These are phyloP conservation scores for Hoplostethus atlanticus DNA, from an alignment of 2,797 vertebrate genomes.

Conservation along the genomic window DNA sequence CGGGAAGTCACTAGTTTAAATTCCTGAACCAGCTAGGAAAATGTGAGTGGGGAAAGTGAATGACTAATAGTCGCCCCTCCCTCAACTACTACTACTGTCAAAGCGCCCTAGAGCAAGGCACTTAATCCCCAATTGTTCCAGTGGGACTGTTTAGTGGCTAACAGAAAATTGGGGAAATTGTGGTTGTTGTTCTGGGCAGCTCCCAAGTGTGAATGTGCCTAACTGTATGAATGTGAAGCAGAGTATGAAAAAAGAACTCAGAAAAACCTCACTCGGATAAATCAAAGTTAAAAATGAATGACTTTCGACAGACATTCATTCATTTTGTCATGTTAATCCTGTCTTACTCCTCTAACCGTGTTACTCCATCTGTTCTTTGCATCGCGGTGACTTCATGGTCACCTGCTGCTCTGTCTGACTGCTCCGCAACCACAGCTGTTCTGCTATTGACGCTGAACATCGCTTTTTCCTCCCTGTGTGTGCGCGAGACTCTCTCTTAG, in stretches of 20 bases:
- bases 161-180: neutral
- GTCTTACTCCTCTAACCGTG: neutral
- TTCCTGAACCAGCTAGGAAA: neutral
- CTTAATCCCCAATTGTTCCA: conserved; percentile 28
- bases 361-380: conserved; percentile 43
- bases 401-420: conserved; percentile 60
- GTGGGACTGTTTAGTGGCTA: neutral
- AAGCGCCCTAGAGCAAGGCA: conserved; percentile 33
- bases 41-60: neutral
- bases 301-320: too few relatives aligned
- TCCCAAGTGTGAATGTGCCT: conserved; percentile 24
- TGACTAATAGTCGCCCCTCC: conserved; percentile 4
- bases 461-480: conserved; percentile 21
- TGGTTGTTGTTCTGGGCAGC: conserved; percentile 22
- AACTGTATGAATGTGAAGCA: neutral
- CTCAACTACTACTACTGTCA: neutral
- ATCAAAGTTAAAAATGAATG: neutral
- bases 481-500: conserved; percentile 15
- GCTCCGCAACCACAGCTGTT: conserved; percentile 71
- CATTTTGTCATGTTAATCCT: conserved; percentile 21
- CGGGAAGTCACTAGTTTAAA: neutral
- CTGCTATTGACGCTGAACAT: conserved; percentile 59
- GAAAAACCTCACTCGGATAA: neutral
- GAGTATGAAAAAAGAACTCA: neutral
- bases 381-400: conserved; percentile 55